Conservation (phyloP, 2,113 vertebrate genomes). For the Crotalus tigris region DNA sequence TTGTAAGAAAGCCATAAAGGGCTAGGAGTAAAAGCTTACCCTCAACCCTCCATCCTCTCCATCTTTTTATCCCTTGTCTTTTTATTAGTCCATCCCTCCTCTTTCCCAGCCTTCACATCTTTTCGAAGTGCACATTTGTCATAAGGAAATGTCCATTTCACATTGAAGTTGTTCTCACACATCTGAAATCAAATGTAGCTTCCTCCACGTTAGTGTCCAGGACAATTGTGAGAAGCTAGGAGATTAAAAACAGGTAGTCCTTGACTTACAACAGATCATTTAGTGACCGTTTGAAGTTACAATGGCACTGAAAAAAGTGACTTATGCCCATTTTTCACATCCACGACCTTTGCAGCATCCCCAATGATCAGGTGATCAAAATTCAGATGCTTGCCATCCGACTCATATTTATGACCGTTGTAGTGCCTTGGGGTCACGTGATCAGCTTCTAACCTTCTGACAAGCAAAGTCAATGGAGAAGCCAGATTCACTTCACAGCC, state of each 20-base stretch:
- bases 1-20: background rate
- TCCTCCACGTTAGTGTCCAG: background rate
- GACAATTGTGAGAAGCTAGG: background rate
- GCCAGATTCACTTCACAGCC: too few relatives aligned
- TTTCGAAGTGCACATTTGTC: background rate
- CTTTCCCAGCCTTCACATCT: background rate
- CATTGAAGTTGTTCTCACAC: background rate
- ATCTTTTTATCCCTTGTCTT: background rate
- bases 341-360: too few relatives aligned
- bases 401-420: too few relatives aligned
- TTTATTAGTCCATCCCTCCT: background rate
- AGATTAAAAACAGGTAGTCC: background rate
- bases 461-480: too few relatives aligned
- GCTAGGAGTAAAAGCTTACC: background rate
- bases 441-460: too few relatives aligned
- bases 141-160: background rate
- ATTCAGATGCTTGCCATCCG: too few relatives aligned
- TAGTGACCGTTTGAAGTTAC: too few relatives aligned
- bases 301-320: too few relatives aligned
- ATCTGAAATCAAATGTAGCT: background rate
- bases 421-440: too few relatives aligned
- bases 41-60: background rate
- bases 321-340: too few relatives aligned
- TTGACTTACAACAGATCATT: too few relatives aligned
- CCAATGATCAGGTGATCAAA: too few relatives aligned